Conservation (phyloP, 2,113 vertebrate species). For the Pampusana beccarii region DNA sequence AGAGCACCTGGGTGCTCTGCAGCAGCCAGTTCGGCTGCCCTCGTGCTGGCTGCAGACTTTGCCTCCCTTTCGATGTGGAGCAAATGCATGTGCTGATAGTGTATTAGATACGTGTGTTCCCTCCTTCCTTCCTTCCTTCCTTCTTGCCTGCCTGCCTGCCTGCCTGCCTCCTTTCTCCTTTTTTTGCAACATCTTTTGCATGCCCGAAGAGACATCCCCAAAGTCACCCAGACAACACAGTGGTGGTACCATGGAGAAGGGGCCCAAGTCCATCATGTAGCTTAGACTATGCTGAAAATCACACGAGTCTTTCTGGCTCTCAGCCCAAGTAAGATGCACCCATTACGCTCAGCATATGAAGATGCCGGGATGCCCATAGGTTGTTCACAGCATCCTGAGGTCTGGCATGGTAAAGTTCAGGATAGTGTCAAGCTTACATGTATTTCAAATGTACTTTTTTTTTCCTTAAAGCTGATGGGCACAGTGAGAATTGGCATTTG, state of each 20-base stretch:
- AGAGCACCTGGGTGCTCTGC: not conserved
- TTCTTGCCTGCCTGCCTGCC: not conserved
- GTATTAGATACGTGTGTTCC: not conserved
- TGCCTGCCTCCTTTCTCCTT: too few species aligned
- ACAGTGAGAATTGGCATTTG: not conserved
- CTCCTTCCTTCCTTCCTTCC: too few species aligned
- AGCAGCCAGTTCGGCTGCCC: not conserved
- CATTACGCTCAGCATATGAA: fast-evolving
- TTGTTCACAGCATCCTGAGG: not conserved
- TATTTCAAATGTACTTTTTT: not conserved
- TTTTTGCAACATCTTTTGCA: not conserved
- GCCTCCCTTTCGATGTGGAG: fast-evolving
- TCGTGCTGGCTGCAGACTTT: fast-evolving
- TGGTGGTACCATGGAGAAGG: not conserved
- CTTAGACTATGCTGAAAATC: not conserved
- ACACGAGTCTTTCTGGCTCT: not conserved
- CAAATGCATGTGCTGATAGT: fast-evolving
- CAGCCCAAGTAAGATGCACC: fast-evolving
- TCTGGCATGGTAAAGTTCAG: not conserved
- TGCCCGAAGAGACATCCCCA: not conserved
- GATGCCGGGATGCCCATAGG: not conserved
- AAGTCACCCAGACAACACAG: not conserved
- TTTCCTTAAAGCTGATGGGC: not conserved
- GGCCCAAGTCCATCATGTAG: fast-evolving
- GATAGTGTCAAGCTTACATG: not conserved